Percentiles rank a stretch among this genome's conserved stretches.
Evolutionary conservation across 2,888 invertebrate genomes (phyloP).

Genomic region (Nebria salina): DNA sequence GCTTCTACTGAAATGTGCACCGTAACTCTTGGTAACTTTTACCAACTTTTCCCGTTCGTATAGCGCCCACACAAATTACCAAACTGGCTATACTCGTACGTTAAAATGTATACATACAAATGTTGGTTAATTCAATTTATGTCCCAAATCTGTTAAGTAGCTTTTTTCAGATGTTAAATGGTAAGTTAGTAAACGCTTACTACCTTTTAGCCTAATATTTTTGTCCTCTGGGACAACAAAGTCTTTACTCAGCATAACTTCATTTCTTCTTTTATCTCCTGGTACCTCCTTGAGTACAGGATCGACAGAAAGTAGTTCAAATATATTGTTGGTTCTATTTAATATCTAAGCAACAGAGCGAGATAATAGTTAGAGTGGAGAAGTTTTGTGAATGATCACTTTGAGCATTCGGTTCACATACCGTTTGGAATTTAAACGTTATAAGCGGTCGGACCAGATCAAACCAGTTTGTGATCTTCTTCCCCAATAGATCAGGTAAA

Average conservation of each 20-base stretch:
- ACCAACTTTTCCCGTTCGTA: no score
- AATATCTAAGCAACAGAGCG: conserved; percentile 75
- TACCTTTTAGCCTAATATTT: conserved; percentile 82
- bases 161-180: no score
- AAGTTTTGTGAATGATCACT: neutral
- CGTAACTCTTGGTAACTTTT: no score
- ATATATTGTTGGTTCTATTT: conserved; percentile 95
- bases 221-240: conserved; percentile 77
- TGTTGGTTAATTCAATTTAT: no score
- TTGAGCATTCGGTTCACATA: conserved; percentile 64
- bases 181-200: conserved; percentile 20
- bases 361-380: conserved; percentile 10
- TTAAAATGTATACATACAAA: no score
- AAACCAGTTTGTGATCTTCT: conserved; percentile 92
- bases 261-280: conserved; percentile 66
- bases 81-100: no score
- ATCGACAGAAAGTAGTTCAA: conserved; percentile 91
- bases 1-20: no score
- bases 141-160: no score
- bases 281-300: conserved; percentile 78
- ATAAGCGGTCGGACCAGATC: conserved; percentile 91
- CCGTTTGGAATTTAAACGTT: conserved; percentile 93
- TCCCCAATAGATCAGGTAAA: conserved; percentile 85
- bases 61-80: no score
- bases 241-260: conserved; percentile 70